These are phyloP conservation scores for Brachyhypopomus occidentalis DNA, from an alignment of 2,113 vertebrate species.

Conservation along the genomic window DNA sequence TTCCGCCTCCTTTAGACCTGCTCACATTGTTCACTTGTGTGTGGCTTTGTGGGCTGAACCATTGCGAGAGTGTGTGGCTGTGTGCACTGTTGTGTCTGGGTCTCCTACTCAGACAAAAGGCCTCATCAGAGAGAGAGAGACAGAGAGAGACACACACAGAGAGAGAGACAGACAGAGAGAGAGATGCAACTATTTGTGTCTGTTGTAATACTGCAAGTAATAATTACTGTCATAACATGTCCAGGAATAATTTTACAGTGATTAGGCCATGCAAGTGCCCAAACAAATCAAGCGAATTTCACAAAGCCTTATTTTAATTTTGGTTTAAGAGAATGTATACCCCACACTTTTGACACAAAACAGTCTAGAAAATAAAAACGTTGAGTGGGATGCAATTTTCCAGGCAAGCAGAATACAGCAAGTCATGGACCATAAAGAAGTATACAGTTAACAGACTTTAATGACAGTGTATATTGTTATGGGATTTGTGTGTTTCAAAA, in stretches of 20 bases:
- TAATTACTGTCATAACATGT: too few relatives aligned
- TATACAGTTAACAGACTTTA: too few relatives aligned
- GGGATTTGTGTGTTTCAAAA: not conserved
- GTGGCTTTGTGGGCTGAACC: constrained; percentile 67
- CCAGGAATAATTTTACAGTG: too few relatives aligned
- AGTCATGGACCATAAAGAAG: too few relatives aligned
- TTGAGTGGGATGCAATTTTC: not conserved
- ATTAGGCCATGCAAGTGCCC: too few relatives aligned
- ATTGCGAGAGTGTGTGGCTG: constrained; percentile 65
- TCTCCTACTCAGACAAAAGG: constrained; percentile 70
- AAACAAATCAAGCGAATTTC: too few relatives aligned
- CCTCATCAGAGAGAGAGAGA: constrained; percentile 62
- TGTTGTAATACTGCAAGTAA: too few relatives aligned
- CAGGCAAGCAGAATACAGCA: too few relatives aligned
- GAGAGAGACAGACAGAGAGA: not conserved
- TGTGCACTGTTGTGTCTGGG: constrained; percentile 77
- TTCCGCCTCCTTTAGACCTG: constrained; percentile 52
- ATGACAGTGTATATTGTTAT: too few relatives aligned
- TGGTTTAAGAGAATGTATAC: not conserved
- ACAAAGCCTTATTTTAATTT: too few relatives aligned
- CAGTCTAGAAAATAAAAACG: constrained; percentile 1
- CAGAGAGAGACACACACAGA: constrained; percentile 8
- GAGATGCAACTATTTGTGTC: too few relatives aligned
- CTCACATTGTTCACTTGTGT: constrained; percentile 71
- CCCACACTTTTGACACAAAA: constrained; percentile 18